Conservation (phyloP, 1,140 invertebrate genomes). For the Ganaspis sp. region DNA sequence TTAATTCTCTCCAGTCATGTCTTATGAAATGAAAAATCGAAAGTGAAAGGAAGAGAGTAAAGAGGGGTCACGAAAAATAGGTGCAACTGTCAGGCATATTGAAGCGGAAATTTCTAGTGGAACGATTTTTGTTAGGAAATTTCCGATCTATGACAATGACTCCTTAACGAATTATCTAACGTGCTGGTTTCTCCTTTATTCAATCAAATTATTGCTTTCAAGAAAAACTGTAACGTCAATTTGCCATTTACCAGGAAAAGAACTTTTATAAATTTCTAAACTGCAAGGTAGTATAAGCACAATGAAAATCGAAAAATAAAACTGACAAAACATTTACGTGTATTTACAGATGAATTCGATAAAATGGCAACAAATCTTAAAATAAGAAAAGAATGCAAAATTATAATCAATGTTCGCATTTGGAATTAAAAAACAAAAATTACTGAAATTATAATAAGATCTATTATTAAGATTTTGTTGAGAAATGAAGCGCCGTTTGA, state of each 20-base stretch:
- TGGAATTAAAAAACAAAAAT: too few relatives aligned
- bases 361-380: too few relatives aligned
- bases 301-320: too few relatives aligned
- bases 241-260: not conserved
- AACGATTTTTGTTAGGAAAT: slow-evolving; percentile 1
- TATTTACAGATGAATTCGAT: too few relatives aligned
- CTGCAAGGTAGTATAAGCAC: too few relatives aligned
- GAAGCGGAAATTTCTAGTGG: slow-evolving; percentile 25
- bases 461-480: not conserved
- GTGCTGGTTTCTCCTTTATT: not conserved
- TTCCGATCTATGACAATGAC: slow-evolving; percentile 10
- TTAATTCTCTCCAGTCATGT: not conserved
- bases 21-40: not conserved
- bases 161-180: slow-evolving; percentile 30
- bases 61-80: slow-evolving; percentile 1
- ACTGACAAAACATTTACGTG: too few relatives aligned
- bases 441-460: too few relatives aligned
- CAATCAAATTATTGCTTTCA: slow-evolving; percentile 3
- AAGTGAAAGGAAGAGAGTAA: slow-evolving; percentile 17
- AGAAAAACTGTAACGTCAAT: not conserved
- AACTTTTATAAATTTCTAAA: not conserved
- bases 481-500: not conserved
- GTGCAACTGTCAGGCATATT: slow-evolving; percentile 19
- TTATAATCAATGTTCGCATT: not conserved
- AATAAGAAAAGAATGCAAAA: too few relatives aligned